phyloP scores from a whole-genome alignment of 2,797 vertebrate genomes.

The Siniperca obscura region DNA sequence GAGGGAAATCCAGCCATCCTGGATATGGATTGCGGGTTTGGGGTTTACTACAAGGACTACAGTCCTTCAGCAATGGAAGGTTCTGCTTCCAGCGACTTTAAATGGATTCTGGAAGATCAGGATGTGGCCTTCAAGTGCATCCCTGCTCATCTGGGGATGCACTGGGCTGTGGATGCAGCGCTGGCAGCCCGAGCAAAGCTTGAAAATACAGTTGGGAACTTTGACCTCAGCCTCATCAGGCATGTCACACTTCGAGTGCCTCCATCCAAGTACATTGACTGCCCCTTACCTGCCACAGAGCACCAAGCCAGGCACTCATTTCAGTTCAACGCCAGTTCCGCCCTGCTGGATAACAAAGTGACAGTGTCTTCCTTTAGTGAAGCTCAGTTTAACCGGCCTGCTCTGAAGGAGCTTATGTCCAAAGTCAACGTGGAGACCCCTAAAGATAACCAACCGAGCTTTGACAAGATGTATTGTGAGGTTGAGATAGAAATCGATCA shows the following conservation, averaged over 20 bases:
- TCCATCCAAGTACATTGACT: conserved; percentile 89
- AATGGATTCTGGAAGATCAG: conserved; percentile 92
- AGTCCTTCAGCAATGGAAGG: conserved; percentile 80
- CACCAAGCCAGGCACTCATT: conserved; percentile 96
- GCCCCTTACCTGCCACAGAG: conserved; percentile 88
- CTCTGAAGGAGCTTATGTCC: conserved; percentile 83
- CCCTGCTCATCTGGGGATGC: conserved; percentile 93
- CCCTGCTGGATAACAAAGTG: conserved; percentile 88
- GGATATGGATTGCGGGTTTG: conserved; percentile 88
- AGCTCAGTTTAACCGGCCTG: conserved; percentile 76
- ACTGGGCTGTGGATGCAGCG: conserved; percentile 93
- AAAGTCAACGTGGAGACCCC: conserved; percentile 88
- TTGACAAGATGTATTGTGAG: conserved; percentile 91
- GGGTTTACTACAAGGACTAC: conserved; percentile 93
- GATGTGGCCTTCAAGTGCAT: conserved; percentile 92
- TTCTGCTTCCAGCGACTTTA: conserved; percentile 77
- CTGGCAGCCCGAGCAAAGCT: conserved; percentile 83
- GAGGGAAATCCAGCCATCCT: conserved; percentile 90
- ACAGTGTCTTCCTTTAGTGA: conserved; percentile 83
- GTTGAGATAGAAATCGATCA: conserved; percentile 77
- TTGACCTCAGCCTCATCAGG: conserved; percentile 80
- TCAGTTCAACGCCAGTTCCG: conserved; percentile 91
- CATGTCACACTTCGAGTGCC: conserved; percentile 88
- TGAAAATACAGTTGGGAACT: conserved; percentile 28
- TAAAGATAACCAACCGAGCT: conserved; percentile 89